Evolutionary conservation across 2,888 invertebrate species (phyloP).

Genomic region (Tineola bisselliella): DNA sequence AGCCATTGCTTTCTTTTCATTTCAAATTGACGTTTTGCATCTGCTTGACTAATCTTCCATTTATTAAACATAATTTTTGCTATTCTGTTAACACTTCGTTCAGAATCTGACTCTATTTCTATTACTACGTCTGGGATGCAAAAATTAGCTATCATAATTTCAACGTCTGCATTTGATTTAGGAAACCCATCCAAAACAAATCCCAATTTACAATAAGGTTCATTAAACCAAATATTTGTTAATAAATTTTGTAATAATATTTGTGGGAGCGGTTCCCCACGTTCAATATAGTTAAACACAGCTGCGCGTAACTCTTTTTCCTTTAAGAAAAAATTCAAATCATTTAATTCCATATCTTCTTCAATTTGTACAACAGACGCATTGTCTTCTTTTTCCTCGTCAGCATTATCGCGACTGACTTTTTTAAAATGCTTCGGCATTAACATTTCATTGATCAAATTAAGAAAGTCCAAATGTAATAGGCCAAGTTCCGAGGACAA

Average conservation of each 20-base stretch:
- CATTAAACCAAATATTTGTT: slow-evolving; percentile 59
- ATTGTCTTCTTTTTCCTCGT: slow-evolving; percentile 37
- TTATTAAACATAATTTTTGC: slow-evolving; percentile 34
- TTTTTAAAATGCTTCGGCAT: slow-evolving; percentile 52
- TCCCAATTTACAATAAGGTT: slow-evolving; percentile 56
- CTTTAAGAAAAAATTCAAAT: slow-evolving; percentile 38
- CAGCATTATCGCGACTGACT: slow-evolving; percentile 46
- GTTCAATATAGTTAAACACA: slow-evolving; percentile 58
- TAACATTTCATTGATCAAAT: slow-evolving; percentile 38
- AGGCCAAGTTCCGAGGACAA: slow-evolving; percentile 67
- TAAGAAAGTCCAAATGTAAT: slow-evolving; percentile 56
- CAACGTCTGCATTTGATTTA: slow-evolving; percentile 59
- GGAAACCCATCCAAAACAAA: slow-evolving; percentile 73
- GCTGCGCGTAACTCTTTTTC: slow-evolving; percentile 43
- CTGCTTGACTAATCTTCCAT: slow-evolving; percentile 48
- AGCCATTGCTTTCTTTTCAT: slow-evolving; percentile 34
- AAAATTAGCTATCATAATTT: slow-evolving; percentile 54
- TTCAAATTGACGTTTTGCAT: slow-evolving; percentile 36
- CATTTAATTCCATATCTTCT: slow-evolving; percentile 47
- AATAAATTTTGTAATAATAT: slow-evolving; percentile 50
- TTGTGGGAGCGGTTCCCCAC: slow-evolving; percentile 51
- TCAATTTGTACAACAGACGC: slow-evolving; percentile 20
- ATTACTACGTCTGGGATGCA: slow-evolving; percentile 70
- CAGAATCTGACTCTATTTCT: slow-evolving; percentile 46
- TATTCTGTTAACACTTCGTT: slow-evolving; percentile 36